Conservation (phyloP, 2,797 vertebrate genomes). For the Thamnophis elegans region DNA sequence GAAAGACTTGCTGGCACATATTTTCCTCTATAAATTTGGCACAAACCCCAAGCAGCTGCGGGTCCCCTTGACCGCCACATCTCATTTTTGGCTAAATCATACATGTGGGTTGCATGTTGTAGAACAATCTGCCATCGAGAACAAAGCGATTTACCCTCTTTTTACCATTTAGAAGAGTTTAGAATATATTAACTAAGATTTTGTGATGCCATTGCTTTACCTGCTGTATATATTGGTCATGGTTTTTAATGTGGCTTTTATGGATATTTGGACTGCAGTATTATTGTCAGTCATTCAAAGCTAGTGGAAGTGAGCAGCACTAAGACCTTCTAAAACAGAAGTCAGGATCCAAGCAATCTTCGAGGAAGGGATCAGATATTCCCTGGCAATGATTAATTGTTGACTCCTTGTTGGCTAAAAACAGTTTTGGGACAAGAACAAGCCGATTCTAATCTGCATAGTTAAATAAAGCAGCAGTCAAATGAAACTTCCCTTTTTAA, state of each 20-base stretch:
- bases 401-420: background rate
- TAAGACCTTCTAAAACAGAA: background rate
- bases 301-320: background rate
- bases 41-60: background rate
- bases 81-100: background rate
- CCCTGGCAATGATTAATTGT: background rate
- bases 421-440: background rate
- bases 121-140: background rate
- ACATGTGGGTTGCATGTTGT: background rate
- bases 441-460: background rate
- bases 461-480: background rate
- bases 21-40: background rate
- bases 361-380: background rate
- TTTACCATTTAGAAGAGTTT: background rate
- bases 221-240: background rate
- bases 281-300: background rate
- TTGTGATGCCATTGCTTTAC: background rate
- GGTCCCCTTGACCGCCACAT: background rate
- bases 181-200: background rate
- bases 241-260: background rate
- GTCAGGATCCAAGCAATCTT: background rate
- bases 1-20: slow-evolving; percentile 22
- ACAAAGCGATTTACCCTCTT: background rate
- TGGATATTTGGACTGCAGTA: background rate
- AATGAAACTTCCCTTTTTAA: background rate